phyloP scores from a whole-genome alignment of 2,113 vertebrate species.

The Heteronetta atricapilla region DNA sequence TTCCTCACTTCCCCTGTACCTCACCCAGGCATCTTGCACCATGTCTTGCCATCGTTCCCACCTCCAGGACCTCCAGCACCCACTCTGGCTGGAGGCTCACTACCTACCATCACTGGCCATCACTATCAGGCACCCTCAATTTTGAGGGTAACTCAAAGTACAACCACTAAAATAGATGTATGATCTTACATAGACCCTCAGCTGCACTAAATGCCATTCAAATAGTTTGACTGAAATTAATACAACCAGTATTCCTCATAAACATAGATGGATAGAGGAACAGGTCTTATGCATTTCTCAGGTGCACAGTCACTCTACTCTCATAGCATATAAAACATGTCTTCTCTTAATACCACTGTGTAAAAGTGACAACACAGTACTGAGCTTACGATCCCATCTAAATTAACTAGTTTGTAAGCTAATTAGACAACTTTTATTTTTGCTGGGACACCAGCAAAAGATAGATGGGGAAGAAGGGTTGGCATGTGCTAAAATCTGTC shows the following conservation, averaged over 20 bases:
- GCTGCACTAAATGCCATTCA: not conserved
- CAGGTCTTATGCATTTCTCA: not conserved
- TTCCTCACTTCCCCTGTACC: not conserved
- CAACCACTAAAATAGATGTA: not conserved
- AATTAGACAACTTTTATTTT: not conserved
- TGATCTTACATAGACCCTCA: not conserved
- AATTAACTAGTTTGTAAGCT: not conserved
- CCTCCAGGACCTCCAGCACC: not conserved
- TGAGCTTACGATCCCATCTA: not conserved
- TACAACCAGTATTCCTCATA: not conserved
- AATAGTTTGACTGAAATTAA: not conserved
- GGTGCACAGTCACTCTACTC: not conserved
- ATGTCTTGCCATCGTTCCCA: not conserved
- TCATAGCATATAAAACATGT: not conserved
- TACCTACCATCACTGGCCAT: not conserved
- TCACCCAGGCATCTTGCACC: not conserved
- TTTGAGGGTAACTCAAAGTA: not conserved
- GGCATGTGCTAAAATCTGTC: not conserved
- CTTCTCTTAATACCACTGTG: not conserved
- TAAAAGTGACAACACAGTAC: not conserved
- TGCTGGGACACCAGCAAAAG: not conserved
- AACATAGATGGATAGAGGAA: too few relatives aligned
- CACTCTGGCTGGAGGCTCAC: not conserved
- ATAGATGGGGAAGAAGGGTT: not conserved
- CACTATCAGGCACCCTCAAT: not conserved